Percentiles rank a stretch among this genome's conserved stretches.
Conservation (phyloP, 2,888 invertebrate species). For the Zygaena filipendulae region DNA sequence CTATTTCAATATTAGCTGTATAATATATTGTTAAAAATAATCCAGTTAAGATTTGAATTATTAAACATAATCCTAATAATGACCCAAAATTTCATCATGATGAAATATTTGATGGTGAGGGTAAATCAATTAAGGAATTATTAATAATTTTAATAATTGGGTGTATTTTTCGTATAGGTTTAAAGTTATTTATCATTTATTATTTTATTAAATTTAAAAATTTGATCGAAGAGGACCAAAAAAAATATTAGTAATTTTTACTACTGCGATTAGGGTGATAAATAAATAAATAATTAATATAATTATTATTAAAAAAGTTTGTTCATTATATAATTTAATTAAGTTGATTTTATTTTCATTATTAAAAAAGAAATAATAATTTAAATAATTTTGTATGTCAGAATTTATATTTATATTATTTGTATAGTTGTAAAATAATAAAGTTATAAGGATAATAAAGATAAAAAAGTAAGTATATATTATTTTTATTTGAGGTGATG, state of each 20-base stretch:
- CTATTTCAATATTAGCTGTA: constrained; percentile 69
- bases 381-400: too few species aligned
- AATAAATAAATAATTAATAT: too few species aligned
- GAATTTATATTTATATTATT: too few species aligned
- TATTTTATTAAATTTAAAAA: too few species aligned
- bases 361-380: too few species aligned
- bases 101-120: constrained; percentile 71
- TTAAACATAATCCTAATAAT: constrained; percentile 70
- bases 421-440: constrained; percentile 65
- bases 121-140: constrained; percentile 68
- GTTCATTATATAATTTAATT: too few species aligned
- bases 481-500: constrained; percentile 27
- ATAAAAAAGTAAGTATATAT: constrained; percentile 25
- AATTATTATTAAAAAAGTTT: too few species aligned
- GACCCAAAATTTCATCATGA: constrained; percentile 78
- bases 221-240: too few species aligned
- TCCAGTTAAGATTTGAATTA: constrained; percentile 75
- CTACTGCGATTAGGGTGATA: too few species aligned
- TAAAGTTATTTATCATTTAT: constrained; percentile 53
- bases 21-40: constrained; percentile 78
- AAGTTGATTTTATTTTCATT: too few species aligned
- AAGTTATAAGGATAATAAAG: constrained; percentile 21
- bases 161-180: constrained; percentile 47
- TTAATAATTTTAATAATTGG: constrained; percentile 69
- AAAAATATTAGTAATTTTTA: too few species aligned